These are phyloP conservation scores for Axis porcinus DNA, from an alignment of 2,113 vertebrate species.

Conservation along the genomic window DNA sequence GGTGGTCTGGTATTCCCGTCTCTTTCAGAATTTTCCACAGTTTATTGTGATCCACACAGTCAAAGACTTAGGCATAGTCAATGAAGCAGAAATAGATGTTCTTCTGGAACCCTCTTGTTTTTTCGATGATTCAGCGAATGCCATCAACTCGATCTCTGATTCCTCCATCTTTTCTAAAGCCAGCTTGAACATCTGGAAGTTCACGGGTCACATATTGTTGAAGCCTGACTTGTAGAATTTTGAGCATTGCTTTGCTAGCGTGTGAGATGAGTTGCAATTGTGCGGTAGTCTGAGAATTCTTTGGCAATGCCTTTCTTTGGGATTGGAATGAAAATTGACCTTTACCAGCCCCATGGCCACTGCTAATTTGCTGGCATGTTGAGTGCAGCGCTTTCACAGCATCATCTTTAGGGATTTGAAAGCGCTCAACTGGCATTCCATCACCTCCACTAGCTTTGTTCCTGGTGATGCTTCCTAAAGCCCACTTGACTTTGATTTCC, in stretches of 20 bases:
- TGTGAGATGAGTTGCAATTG: background rate
- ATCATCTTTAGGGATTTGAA: background rate
- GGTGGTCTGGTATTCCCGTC: background rate
- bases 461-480: background rate
- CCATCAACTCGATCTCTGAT: background rate
- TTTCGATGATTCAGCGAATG: background rate
- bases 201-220: background rate
- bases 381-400: background rate
- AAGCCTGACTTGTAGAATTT: background rate
- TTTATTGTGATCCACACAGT: background rate
- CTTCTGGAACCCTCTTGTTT: background rate
- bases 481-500: background rate
- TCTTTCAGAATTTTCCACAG: background rate
- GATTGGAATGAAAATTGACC: background rate
- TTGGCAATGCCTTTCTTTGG: background rate
- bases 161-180: background rate
- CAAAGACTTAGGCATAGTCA: background rate
- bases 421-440: background rate
- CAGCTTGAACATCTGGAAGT: background rate
- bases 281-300: fast-evolving
- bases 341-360: background rate
- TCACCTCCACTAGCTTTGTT: background rate
- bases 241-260: background rate
- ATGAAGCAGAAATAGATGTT: background rate
- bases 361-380: background rate